A percentile compares a stretch with the other conserved stretches of the same genome.
These are phyloP conservation scores for Hypsibius dujardini DNA, from an alignment of 1,140 invertebrate species.

Conservation along the genomic window DNA sequence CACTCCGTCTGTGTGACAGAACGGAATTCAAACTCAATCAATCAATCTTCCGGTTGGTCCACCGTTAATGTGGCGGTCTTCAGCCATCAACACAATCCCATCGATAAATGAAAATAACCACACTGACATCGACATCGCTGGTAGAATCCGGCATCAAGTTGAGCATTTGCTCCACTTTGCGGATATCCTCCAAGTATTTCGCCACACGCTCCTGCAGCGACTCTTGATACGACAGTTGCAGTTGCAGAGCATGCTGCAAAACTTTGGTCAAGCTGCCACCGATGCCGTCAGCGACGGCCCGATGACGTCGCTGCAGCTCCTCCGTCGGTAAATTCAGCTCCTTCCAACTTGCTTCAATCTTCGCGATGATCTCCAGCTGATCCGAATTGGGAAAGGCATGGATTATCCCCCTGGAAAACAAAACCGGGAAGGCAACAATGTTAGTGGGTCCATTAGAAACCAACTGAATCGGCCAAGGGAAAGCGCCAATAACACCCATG, in stretches of 20 bases:
- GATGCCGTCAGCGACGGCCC: not conserved
- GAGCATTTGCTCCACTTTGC: not conserved
- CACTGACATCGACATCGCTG: too few relatives aligned
- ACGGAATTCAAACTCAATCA: too few relatives aligned
- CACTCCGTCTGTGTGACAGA: too few relatives aligned
- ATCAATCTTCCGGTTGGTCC: too few relatives aligned
- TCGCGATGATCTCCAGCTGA: not conserved
- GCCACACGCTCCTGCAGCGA: not conserved
- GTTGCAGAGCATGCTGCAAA: not conserved
- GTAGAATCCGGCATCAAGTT: too few relatives aligned
- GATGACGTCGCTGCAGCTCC: not conserved
- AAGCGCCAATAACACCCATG: too few relatives aligned
- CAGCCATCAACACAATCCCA: too few relatives aligned
- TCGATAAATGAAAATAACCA: too few relatives aligned
- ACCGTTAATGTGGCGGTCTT: too few relatives aligned
- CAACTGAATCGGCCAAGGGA: too few relatives aligned
- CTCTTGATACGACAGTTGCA: not conserved
- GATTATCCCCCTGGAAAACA: not conserved
- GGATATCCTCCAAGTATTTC: not conserved
- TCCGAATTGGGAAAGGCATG: not conserved
- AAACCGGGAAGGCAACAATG: too few relatives aligned
- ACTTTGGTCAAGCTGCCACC: not conserved
- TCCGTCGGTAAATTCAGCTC: not conserved
- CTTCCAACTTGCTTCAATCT: not conserved
- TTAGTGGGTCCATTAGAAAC: too few relatives aligned